phyloP scores from a whole-genome alignment of 2,797 vertebrate species.

The Clarias laeviceps region DNA sequence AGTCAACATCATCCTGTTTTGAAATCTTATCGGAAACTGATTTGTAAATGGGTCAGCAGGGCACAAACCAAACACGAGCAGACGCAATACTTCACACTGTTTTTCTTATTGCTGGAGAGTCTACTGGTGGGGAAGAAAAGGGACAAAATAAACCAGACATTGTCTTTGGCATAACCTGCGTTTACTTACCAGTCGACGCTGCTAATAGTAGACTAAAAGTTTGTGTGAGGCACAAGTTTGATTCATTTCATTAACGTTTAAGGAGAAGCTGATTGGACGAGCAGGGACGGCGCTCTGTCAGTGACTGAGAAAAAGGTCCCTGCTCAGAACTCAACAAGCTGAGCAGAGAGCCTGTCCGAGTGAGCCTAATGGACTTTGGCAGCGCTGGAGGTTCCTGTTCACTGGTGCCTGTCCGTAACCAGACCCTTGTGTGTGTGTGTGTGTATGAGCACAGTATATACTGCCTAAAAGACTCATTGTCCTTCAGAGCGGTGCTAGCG shows the following conservation, averaged over 20 bases:
- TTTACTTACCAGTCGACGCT: background rate
- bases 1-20: background rate
- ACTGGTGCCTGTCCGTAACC: slow-evolving; percentile 46
- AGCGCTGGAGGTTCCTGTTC: slow-evolving; percentile 35
- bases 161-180: background rate
- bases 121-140: background rate
- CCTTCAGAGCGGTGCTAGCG: slow-evolving; percentile 38
- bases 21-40: background rate
- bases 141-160: background rate
- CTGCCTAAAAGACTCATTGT: slow-evolving; percentile 46
- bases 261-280: background rate
- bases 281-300: no score
- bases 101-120: background rate
- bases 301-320: background rate
- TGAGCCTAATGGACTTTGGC: slow-evolving; percentile 49
- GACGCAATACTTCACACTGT: background rate
- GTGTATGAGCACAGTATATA: slow-evolving; percentile 12
- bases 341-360: slow-evolving; percentile 5
- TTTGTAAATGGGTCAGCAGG: background rate
- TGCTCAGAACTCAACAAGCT: background rate
- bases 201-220: background rate
- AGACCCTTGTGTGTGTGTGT: slow-evolving; percentile 48
- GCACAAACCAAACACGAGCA: background rate
- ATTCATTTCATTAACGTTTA: background rate
- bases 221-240: background rate